Base-by-base conservation (phyloP, 64 coral and sea anemone genomes). In the Pocillopora verrucosa region DNA sequence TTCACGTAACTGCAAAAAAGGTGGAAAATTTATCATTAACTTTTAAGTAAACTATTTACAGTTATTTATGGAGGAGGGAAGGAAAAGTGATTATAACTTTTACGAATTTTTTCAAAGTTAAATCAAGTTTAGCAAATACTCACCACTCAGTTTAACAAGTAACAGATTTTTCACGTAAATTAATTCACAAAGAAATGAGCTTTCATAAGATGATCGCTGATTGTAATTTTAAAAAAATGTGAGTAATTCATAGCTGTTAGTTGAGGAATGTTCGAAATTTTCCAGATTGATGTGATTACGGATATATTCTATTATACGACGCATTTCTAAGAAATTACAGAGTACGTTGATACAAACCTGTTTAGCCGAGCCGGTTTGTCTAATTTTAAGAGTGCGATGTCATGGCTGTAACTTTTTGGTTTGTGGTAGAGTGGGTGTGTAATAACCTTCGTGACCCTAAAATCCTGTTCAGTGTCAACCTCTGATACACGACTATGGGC, bases 381-480 rank as follows among this genome's bases (percentile, higher is more conserved):
- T 1, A 92, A 84, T 79, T 92, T 92, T 34, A 92, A 73, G 4
- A 92, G 83, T 2, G 90, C 83, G 37, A 92, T 92, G 61, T 92
- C 90, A 58, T 92, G 73, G 16, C 74, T 80, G 62, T 79, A 92
- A 36, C 59, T 20, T 45, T 72, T 61, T 13, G 75, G 83, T 13
- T n/a, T 36, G 22, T 87, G 74, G 75, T 92, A 92, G 30, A 25
- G 38, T 22, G 70, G 78, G 20, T 92, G 90, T 22, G 76, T 19
- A 36, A 92, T 87, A 1, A 87, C 70, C 57, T 87, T 92, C 15
- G 9, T 59, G 34, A 87, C 90, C 9, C 15, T 79, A 41, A 92
- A 79, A 65, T 92, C 90, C 68, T 92, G 90, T 36, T 92, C 90
- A 30, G 51, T 73, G 1, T 84, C 83, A 37, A 80, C 34, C 12